Conservation (phyloP, 2,113 vertebrate genomes). For the Pomatostomus ruficeps region DNA sequence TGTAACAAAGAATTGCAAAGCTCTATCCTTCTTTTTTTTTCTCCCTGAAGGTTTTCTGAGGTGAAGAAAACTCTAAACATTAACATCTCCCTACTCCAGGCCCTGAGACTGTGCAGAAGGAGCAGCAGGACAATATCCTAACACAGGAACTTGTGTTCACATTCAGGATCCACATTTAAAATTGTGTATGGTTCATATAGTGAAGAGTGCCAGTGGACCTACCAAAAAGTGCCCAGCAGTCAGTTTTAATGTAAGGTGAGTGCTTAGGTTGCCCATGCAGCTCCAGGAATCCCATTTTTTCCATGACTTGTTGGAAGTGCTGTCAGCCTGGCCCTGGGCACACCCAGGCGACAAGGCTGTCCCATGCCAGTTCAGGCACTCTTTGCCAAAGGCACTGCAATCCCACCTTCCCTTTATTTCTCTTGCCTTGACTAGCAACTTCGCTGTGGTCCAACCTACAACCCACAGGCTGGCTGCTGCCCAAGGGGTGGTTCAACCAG, state of each 20-base stretch:
- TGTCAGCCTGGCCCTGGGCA: neutral
- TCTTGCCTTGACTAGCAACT: neutral
- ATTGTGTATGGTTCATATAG: neutral
- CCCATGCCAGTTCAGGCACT: neutral
- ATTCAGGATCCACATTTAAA: neutral
- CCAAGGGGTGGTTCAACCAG: neutral
- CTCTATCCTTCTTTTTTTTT: neutral
- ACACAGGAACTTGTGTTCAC: neutral
- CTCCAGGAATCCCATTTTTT: neutral
- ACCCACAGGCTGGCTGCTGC: neutral
- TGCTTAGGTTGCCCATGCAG: neutral
- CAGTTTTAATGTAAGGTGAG: neutral
- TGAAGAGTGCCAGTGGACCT: neutral
- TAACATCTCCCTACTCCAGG: neutral
- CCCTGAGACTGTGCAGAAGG: neutral
- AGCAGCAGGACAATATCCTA: neutral
- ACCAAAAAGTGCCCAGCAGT: neutral
- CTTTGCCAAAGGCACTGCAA: neutral
- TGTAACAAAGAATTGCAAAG: neutral
- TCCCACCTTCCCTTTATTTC: neutral
- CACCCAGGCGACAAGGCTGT: neutral
- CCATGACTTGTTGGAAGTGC: accelerated
- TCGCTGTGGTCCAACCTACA: neutral
- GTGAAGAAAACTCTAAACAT: neutral
- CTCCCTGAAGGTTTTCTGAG: neutral